phyloP scores from a whole-genome alignment of 1,140 invertebrate species.

The Laupala kohalensis region DNA sequence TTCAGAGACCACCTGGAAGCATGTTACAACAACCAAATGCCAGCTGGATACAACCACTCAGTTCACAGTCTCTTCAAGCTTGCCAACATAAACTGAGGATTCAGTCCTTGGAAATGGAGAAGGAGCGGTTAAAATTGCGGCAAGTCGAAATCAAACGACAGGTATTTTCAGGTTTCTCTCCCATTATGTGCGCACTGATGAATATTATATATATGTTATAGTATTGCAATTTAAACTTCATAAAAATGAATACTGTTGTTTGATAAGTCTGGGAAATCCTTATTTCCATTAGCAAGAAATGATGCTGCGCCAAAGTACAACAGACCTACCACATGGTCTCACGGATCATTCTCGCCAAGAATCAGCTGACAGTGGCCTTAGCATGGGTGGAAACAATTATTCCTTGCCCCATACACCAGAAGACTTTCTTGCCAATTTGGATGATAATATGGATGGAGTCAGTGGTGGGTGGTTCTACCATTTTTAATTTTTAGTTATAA shows the following conservation, averaged over 20 bases:
- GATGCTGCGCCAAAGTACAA: conserved; percentile 46
- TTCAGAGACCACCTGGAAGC: conserved; percentile 50
- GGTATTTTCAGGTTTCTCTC: conserved; percentile 32
- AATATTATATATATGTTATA: neutral
- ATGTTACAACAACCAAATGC: conserved; percentile 36
- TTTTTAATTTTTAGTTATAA: too few relatives aligned
- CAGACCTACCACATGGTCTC: conserved; percentile 17
- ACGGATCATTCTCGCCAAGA: conserved; percentile 79
- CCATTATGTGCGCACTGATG: neutral
- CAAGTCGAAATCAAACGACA: conserved; percentile 79
- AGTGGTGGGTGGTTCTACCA: conserved; percentile 41
- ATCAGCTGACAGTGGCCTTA: conserved; percentile 82
- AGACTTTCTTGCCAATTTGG: conserved; percentile 77
- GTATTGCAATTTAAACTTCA: neutral
- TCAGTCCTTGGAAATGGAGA: conserved; percentile 72
- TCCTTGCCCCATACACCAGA: conserved; percentile 83
- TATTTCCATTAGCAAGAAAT: conserved; percentile 45
- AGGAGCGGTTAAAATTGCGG: conserved; percentile 70
- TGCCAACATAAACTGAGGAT: conserved; percentile 66
- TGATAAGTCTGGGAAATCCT: neutral
- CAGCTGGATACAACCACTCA: conserved; percentile 26
- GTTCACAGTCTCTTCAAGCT: conserved; percentile 37
- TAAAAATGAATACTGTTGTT: neutral
- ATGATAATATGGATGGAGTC: conserved; percentile 72
- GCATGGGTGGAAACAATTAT: conserved; percentile 53